Evolutionary conservation across 2,113 vertebrate species (phyloP), one percentile per base, ranked within the genome.

Genomic region (Rhadina sibilatrix): DNA sequence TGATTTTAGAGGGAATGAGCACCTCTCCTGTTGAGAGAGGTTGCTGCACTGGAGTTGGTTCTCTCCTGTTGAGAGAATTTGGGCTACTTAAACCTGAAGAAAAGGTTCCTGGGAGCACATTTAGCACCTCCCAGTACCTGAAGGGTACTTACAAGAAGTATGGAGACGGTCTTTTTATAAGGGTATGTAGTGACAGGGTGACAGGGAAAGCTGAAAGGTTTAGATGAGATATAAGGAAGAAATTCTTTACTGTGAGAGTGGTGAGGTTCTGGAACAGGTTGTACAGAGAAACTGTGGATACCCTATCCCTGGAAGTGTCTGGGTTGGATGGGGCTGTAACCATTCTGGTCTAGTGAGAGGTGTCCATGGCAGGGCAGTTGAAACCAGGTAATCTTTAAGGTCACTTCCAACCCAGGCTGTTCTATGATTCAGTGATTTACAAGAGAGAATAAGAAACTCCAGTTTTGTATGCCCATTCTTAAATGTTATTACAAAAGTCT

Each of bases 341-440:
- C 18, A 50, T 28, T 8, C 37, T 37, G 27, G 12, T 27, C 35
- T 4, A 44, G 18, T 19, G 12, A 33, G 38, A 28, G 8, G 5
- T 50, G 12, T 5, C 37, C 37, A 10, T 13, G 12, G 22, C 27
- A 59, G 44, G 15, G 7, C 0, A 0, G 19, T 8, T 37, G 15
- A 12, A 74, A 38, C 1, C 1, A 57, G 15, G 5, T 37, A 19
- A 37, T 33, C 8, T 31, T 33, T 37, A 30, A 28, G 15, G 76
- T 31, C 31, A 10, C 10, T 74, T 59, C 52, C 33, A 59, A n/a
- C 3, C 19, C 69, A 46, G n/a, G 11, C 23, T 24, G 13, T 37
- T 52, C 12, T 10, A 11, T 9, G 19, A n/a, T 28, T 50, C 37
- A 37, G 2, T 24, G 15, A 30, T 74, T 59, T 59, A 52, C 13